These are phyloP conservation scores for Ameiurus melas DNA, from an alignment of 2,113 vertebrate genomes.

Conservation along the genomic window DNA sequence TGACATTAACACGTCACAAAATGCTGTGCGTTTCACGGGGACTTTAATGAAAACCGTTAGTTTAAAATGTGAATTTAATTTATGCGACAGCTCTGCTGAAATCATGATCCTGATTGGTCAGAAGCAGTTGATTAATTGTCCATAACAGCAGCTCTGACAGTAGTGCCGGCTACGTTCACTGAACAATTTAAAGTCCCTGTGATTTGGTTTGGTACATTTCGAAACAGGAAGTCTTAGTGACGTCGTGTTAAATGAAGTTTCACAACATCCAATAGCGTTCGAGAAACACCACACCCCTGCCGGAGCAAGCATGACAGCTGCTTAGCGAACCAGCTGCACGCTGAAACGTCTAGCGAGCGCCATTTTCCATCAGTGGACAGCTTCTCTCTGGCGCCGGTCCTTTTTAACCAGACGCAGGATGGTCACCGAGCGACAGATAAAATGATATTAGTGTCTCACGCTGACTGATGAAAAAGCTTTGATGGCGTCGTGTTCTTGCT, in stretches of 20 bases:
- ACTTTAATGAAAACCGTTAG: neutral
- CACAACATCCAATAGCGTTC: neutral
- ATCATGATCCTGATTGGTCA: neutral
- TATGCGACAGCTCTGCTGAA: neutral
- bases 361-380: neutral
- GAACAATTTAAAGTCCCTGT: neutral
- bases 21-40: neutral
- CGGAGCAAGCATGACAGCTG: neutral
- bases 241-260: neutral
- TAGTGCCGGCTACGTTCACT: neutral
- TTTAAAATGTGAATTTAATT: neutral
- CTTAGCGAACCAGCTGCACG: neutral
- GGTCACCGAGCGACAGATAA: neutral
- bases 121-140: neutral
- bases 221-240: neutral
- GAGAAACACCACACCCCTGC: neutral
- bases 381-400: neutral
- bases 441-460: neutral
- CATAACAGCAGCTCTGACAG: neutral
- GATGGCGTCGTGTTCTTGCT: neutral
- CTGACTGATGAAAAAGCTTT: neutral
- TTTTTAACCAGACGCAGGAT: neutral
- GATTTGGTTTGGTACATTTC: too few relatives aligned
- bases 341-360: neutral
- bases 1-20: too few relatives aligned